Percentiles rank a stretch among this genome's conserved stretches.
Conservation (phyloP, 2,888 invertebrate genomes). For the Aplocera efformata region DNA sequence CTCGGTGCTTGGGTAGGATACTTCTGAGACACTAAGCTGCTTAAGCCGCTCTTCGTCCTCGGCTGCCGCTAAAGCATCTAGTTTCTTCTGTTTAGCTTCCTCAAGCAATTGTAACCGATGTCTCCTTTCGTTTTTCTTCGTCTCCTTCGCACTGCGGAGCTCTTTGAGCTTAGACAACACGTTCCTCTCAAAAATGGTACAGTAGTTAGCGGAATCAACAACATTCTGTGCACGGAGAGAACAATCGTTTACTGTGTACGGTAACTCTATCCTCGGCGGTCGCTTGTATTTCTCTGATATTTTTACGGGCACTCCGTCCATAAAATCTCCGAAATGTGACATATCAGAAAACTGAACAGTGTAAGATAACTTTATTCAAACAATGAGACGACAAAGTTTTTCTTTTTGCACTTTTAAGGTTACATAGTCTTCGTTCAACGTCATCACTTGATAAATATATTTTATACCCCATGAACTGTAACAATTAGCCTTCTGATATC, state of each 20-base stretch:
- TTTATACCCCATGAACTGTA: slow-evolving; percentile 25
- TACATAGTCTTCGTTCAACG: slow-evolving; percentile 69
- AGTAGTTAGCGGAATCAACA: slow-evolving; percentile 78
- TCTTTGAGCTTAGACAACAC: slow-evolving; percentile 86
- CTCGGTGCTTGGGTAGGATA: slow-evolving; percentile 82
- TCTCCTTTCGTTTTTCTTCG: slow-evolving; percentile 81
- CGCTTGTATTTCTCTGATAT: slow-evolving; percentile 93
- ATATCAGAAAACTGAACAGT: slow-evolving; percentile 53
- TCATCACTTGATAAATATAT: slow-evolving; percentile 58
- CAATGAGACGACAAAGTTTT: slow-evolving; percentile 71
- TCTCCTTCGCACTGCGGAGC: slow-evolving; percentile 84
- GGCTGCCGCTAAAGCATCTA: slow-evolving; percentile 73
- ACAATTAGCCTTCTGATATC: slow-evolving; percentile 1
- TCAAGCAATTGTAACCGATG: slow-evolving; percentile 81
- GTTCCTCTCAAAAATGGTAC: slow-evolving; percentile 84
- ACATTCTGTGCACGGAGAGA: slow-evolving; percentile 59
- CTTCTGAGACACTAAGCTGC: slow-evolving; percentile 78
- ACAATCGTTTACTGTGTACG: slow-evolving; percentile 62
- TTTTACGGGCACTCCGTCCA: slow-evolving; percentile 93
- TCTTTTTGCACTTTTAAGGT: slow-evolving; percentile 71
- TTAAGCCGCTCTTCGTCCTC: slow-evolving; percentile 76
- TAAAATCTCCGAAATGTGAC: slow-evolving; percentile 81
- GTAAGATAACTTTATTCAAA: slow-evolving; percentile 52
- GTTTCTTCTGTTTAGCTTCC: slow-evolving; percentile 76
- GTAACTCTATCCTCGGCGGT: slow-evolving; percentile 82